Evolutionary conservation across 35 echinoderm and acorn worm species (phyloP), one percentile per base, ranked within the genome.

Genomic region (Nesometra sesokonis): DNA sequence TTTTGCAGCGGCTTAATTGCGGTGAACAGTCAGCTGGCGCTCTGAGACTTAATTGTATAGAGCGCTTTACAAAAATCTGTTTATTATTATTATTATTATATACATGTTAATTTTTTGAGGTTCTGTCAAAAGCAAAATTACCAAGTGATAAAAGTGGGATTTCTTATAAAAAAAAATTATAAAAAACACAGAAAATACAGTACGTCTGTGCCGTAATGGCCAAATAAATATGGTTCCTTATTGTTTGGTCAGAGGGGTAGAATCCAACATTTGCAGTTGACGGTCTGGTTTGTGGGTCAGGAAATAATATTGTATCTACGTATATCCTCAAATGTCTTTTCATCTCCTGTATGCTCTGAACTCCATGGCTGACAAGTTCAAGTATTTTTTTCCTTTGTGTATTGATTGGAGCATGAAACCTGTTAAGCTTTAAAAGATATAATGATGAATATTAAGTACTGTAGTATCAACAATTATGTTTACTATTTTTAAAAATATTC

Each of bases 341-440:
- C 46, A 77, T 77, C 32, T 86, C 85, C 32, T 77, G 7, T 13
- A 77, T 31, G 34, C 17, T 77, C 0, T 47, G 8, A 3, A 86
- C 85, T 7, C 85, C 85, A 86, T 86, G 85, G 8, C 85, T 36
- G 33, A 77, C 85, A 23, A 86, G 30, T 32, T 86, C 85, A 34
- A 23, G 29, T 7, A 86, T 31, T 76, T 76, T 86, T 0, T 57
- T 13, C 31, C 13, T 19, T 11, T 39, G 9, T 39, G 31, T 37
- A 86, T 86, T 32, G 4, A 86, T 57, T 76, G 85, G 46, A 19
- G 77, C 77, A 30, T 77, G 30, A 86, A 86, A 86, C 29, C 85
- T n/a, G 19, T 46, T 77, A 29, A 86, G 31, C 85, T 86, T n/a
- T 32, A 84, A 34, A 33, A 83, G 34, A 33, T 35, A 7, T 31